Conservation (phyloP, 2,797 vertebrate species). For the Carduelis carduelis region DNA sequence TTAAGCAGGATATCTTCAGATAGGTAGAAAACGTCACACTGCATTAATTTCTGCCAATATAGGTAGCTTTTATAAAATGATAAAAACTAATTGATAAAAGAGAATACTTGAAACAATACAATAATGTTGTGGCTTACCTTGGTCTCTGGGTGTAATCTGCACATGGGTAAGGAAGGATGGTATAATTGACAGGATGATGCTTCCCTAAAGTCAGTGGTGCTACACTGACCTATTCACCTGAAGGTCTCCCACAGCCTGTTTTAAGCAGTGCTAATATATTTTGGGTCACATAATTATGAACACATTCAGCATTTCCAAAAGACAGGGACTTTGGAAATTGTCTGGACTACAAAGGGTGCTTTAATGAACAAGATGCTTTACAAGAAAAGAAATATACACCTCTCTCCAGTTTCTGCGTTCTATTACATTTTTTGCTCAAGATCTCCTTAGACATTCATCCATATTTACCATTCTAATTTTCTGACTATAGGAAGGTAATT, state of each 20-base stretch:
- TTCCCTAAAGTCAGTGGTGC: not conserved
- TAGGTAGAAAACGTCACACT: not conserved
- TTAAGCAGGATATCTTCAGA: not conserved
- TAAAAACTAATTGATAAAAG: not conserved
- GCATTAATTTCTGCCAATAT: not conserved
- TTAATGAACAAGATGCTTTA: not conserved
- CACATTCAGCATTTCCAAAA: not conserved
- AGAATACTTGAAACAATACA: not conserved
- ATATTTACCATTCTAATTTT: not conserved
- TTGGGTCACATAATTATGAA: not conserved
- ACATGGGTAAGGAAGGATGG: not conserved
- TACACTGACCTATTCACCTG: not conserved
- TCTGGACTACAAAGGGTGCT: not conserved
- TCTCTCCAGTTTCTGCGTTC: not conserved
- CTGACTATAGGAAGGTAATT: not conserved
- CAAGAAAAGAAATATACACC: not conserved
- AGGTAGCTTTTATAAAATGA: not conserved
- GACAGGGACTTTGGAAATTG: not conserved
- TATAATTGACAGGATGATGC: rapidly evolving
- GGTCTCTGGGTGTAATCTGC: not conserved
- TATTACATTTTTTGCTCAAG: not conserved
- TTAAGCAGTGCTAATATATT: not conserved
- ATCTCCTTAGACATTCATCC: not conserved
- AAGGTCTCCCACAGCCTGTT: not conserved
- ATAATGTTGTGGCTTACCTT: not conserved